Conservation (phyloP, 2,113 vertebrate species). For the Pithys albifrons region DNA sequence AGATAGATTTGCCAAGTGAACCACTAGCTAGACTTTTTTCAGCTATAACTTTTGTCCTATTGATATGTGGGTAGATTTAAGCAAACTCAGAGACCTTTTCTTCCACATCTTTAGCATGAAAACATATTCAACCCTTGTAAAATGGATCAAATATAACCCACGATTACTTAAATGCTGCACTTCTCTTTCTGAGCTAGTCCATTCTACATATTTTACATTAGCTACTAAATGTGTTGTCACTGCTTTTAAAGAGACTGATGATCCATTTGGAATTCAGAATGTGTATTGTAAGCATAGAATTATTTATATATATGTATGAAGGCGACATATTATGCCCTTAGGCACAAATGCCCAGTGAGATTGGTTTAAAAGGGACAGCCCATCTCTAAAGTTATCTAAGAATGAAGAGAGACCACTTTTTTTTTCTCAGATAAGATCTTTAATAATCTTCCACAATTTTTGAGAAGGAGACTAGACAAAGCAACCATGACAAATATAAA, state of each 20-base stretch:
- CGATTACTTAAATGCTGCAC: background rate
- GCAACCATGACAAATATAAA: constrained; percentile 32
- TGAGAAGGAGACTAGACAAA: background rate
- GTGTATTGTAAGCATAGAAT: background rate
- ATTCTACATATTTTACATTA: background rate
- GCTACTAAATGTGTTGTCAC: background rate
- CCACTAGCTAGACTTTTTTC: background rate
- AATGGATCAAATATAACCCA: background rate
- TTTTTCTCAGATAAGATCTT: constrained; percentile 49
- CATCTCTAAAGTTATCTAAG: constrained; percentile 27
- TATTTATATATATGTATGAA: constrained; percentile 10
- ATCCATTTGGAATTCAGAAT: constrained; percentile 27
- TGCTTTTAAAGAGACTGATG: background rate
- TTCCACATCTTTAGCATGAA: background rate
- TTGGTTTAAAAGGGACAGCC: background rate
- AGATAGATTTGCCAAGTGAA: background rate
- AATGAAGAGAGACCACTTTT: constrained; percentile 20
- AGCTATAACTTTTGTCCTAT: background rate
- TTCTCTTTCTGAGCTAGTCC: background rate
- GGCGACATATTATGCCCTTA: constrained; percentile 37
- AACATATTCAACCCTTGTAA: background rate
- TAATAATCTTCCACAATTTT: constrained; percentile 15
- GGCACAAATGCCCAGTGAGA: constrained; percentile 13
- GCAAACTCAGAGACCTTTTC: background rate
- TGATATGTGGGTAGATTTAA: background rate